phyloP scores from a whole-genome alignment of 1,140 invertebrate genomes.

The Meteorus sp. region DNA sequence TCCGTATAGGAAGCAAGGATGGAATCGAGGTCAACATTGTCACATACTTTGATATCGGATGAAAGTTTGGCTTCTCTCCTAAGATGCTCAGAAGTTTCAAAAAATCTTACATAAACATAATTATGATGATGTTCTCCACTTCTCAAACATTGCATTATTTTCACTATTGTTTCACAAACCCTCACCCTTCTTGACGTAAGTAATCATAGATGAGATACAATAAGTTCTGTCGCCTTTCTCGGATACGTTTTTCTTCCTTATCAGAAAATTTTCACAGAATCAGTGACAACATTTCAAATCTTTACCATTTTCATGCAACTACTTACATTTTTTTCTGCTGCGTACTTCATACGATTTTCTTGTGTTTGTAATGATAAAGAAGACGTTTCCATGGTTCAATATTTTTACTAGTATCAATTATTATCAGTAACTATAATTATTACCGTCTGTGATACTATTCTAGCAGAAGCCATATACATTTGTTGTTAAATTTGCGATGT shows the following conservation, averaged over 20 bases:
- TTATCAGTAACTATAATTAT: too few relatives aligned
- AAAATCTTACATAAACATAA: slow-evolving; percentile 8
- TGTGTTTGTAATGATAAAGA: background rate
- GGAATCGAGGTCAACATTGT: slow-evolving; percentile 86
- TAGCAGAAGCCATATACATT: too few relatives aligned
- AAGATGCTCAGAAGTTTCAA: slow-evolving; percentile 65
- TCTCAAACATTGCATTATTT: too few relatives aligned
- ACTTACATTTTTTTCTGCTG: background rate
- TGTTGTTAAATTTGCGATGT: too few relatives aligned
- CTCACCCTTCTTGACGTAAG: background rate
- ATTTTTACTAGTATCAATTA: too few relatives aligned
- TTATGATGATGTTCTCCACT: background rate
- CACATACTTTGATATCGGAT: slow-evolving; percentile 75
- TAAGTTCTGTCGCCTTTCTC: background rate
- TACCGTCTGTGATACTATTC: too few relatives aligned
- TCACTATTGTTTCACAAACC: background rate
- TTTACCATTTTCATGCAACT: background rate
- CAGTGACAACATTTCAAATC: background rate
- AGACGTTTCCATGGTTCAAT: background rate
- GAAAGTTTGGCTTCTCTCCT: slow-evolving; percentile 70
- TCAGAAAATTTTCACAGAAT: background rate
- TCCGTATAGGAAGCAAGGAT: slow-evolving; percentile 87
- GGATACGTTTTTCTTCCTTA: background rate
- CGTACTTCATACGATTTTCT: background rate
- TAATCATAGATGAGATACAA: background rate